phyloP scores from a whole-genome alignment of 2,888 invertebrate species.

The Stenodera caucasica region DNA sequence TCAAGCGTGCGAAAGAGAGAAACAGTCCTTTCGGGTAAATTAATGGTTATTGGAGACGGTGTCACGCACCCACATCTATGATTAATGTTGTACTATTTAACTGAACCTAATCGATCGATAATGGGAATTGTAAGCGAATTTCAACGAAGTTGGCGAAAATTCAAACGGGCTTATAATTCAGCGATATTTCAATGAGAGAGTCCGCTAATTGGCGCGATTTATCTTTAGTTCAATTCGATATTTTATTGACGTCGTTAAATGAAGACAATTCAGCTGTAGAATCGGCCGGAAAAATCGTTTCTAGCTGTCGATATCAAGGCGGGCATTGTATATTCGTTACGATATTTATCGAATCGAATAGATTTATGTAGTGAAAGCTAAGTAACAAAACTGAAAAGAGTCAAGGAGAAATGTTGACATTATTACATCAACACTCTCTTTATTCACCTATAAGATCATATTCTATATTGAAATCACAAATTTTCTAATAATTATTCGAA shows the following conservation, averaged over 20 bases:
- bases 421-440: constrained; percentile 12
- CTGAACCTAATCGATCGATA: constrained; percentile 15
- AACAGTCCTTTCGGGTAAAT: too few species aligned
- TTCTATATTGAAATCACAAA: background rate
- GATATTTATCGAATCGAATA: background rate
- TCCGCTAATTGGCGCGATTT: too few species aligned
- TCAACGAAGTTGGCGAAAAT: too few species aligned
- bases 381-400: constrained; percentile 13
- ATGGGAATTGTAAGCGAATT: background rate
- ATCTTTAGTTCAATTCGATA: too few species aligned
- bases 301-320: too few species aligned
- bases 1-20: background rate
- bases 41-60: constrained; percentile 16
- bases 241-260: too few species aligned
- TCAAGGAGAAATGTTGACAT: constrained; percentile 24
- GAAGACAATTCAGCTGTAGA: too few species aligned
- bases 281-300: too few species aligned
- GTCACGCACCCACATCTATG: constrained; percentile 18
- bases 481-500: background rate
- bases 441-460: background rate
- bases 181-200: too few species aligned
- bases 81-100: constrained; percentile 16
- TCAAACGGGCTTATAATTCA: too few species aligned
- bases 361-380: constrained; percentile 17
- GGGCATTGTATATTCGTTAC: too few species aligned